phyloP scores from a whole-genome alignment of 2,113 vertebrate genomes.

The Neogobius melanostomus region DNA sequence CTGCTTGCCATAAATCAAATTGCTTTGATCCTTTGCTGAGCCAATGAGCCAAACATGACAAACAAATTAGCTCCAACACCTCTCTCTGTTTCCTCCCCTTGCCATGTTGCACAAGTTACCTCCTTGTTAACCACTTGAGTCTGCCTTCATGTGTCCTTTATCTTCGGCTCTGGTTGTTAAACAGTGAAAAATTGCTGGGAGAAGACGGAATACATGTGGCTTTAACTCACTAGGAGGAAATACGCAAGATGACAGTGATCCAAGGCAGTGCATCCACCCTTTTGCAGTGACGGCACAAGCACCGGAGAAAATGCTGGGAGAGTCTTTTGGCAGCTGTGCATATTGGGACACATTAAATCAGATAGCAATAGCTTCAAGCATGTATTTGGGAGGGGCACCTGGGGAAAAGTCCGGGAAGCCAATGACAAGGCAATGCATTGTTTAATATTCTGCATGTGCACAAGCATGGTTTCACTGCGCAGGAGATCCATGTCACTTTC shows the following conservation, averaged over 20 bases:
- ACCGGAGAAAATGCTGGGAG: constrained; percentile 18
- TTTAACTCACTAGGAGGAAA: constrained; percentile 17
- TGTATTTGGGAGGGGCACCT: constrained; percentile 32
- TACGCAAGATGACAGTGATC: constrained; percentile 9
- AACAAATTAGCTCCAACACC: neutral
- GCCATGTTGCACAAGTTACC: neutral
- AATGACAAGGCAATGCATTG: constrained; percentile 44
- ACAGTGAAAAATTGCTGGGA: neutral
- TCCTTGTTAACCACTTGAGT: neutral
- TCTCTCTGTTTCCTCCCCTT: neutral
- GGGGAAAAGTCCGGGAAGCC: constrained; percentile 28
- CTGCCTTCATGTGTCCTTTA: constrained; percentile 3
- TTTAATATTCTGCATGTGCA: constrained; percentile 32
- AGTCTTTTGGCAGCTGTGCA: constrained; percentile 32
- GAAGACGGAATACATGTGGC: constrained; percentile 1
- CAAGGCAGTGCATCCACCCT: constrained; percentile 9
- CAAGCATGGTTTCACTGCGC: constrained; percentile 32
- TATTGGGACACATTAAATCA: constrained; percentile 35
- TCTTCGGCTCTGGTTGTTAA: constrained; percentile 4
- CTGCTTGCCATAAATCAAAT: too few relatives aligned
- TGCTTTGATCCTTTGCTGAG: too few relatives aligned
- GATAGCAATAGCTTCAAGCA: constrained; percentile 43
- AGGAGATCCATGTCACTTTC: constrained; percentile 12
- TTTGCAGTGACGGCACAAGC: constrained; percentile 14
- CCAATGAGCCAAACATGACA: neutral